A percentile compares a stretch with the other conserved stretches of the same genome.
Conservation (phyloP, 64 coral and sea anemone species). For the Actinia equina region DNA sequence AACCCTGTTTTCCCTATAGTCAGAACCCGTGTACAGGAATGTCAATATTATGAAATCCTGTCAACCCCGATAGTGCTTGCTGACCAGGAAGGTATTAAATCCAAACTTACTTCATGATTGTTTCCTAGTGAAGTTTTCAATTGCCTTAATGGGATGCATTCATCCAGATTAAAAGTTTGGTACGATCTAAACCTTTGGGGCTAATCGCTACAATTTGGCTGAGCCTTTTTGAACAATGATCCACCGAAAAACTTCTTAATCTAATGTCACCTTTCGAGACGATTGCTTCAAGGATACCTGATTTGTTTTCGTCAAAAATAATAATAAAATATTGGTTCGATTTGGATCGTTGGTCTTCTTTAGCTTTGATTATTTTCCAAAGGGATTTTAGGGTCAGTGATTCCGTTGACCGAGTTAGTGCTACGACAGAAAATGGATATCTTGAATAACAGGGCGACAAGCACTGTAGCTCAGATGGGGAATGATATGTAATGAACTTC, state of each 20-base stretch:
- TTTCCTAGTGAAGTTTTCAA: slow-evolving; percentile 24
- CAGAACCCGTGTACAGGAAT: slow-evolving; percentile 73
- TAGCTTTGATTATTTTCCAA: not conserved
- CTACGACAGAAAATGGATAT: not conserved
- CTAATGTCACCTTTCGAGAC: slow-evolving; percentile 64
- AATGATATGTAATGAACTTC: slow-evolving; percentile 11
- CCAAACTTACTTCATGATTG: slow-evolving; percentile 27
- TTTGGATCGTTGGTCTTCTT: not conserved
- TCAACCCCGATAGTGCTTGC: slow-evolving; percentile 25
- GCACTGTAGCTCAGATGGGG: not conserved
- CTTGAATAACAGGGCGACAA: not conserved
- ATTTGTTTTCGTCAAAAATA: not conserved
- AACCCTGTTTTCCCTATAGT: too few species aligned
- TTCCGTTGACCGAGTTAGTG: not conserved
- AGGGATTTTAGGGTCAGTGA: not conserved
- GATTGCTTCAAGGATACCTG: slow-evolving; percentile 3
- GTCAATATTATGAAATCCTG: slow-evolving; percentile 47
- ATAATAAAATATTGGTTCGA: slow-evolving; percentile 37
- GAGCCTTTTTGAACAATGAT: slow-evolving; percentile 72
- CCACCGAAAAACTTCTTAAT: slow-evolving; percentile 79
- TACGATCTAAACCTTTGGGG: slow-evolving; percentile 51
- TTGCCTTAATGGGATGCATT: slow-evolving; percentile 59
- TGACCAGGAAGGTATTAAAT: slow-evolving; percentile 34
- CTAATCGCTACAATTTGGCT: slow-evolving; percentile 81
- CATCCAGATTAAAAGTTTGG: slow-evolving; percentile 12